Percentiles rank a stretch among this genome's conserved stretches.
These are phyloP conservation scores for Takifugu ocellatus DNA, from an alignment of 2,797 vertebrate species.

Conservation along the genomic window DNA sequence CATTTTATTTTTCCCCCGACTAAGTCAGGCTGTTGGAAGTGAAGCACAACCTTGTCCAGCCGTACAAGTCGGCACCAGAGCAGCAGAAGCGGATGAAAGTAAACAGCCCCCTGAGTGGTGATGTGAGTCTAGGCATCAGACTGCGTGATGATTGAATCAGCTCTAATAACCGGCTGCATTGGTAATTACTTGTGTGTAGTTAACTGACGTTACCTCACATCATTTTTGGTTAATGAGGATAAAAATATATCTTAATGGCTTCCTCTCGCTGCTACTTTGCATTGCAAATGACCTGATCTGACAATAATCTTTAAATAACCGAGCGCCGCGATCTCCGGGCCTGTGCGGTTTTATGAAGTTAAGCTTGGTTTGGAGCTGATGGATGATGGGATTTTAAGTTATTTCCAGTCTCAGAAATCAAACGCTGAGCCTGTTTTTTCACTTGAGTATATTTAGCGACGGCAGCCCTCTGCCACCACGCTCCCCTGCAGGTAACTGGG, in stretches of 20 bases:
- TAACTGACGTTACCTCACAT: conserved; percentile 34
- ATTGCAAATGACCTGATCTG: background rate
- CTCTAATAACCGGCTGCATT: conserved; percentile 20
- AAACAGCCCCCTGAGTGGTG: background rate
- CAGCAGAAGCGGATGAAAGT: background rate
- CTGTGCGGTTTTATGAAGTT: background rate
- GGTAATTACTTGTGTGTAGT: conserved; percentile 29
- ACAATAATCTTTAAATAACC: background rate
- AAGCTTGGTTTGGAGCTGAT: background rate
- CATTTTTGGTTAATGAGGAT: conserved; percentile 28
- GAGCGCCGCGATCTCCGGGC: background rate
- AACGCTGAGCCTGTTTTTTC: background rate
- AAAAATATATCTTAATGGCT: conserved; percentile 16
- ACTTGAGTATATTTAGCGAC: background rate
- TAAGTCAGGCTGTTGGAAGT: background rate
- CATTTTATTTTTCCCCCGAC: background rate
- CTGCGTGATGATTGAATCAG: conserved; percentile 5
- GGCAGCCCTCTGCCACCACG: background rate
- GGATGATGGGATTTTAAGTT: background rate
- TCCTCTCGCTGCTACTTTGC: conserved; percentile 20
- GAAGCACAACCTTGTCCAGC: background rate
- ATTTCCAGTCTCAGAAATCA: background rate
- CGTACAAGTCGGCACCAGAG: background rate
- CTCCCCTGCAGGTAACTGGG: background rate
- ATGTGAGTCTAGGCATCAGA: background rate